Percentiles rank a stretch among this genome's conserved stretches.
phyloP scores from a whole-genome alignment of 1,140 invertebrate species.

The Arion vulgaris region DNA sequence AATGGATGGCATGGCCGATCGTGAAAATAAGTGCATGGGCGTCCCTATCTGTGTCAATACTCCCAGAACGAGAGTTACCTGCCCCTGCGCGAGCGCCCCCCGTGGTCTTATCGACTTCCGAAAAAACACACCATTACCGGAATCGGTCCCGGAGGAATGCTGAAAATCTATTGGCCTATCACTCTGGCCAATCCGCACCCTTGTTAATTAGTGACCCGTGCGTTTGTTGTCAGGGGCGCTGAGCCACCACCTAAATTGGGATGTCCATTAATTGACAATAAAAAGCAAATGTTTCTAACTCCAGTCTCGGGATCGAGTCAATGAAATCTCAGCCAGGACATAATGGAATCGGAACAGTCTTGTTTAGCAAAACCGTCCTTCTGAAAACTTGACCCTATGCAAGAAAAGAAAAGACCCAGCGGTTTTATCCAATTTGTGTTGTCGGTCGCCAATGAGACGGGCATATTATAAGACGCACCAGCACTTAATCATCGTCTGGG shows the following conservation, averaged over 20 bases:
- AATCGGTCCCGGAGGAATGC: conserved; percentile 31
- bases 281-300: conserved; percentile 31
- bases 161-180: conserved; percentile 37
- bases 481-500: neutral
- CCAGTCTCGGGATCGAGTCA: neutral
- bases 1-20: conserved; percentile 26
- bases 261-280: conserved; percentile 39
- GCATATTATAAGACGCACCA: conserved; percentile 16
- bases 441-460: conserved; percentile 23
- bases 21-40: conserved; percentile 27
- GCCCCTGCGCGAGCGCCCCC: conserved; percentile 12
- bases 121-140: conserved; percentile 12
- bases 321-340: neutral
- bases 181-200: conserved; percentile 29
- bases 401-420: neutral
- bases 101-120: conserved; percentile 34
- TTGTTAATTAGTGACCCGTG: conserved; percentile 33
- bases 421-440: conserved; percentile 28
- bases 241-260: neutral
- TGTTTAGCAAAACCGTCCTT: conserved; percentile 14
- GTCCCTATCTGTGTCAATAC: conserved; percentile 28
- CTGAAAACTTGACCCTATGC: neutral
- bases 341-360: conserved; percentile 27
- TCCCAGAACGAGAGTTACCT: conserved; percentile 22
- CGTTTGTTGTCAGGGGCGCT: conserved; percentile 22